These are phyloP conservation scores for Paradoxurus hermaphroditus DNA, from an alignment of 2,113 vertebrate species.

Conservation along the genomic window DNA sequence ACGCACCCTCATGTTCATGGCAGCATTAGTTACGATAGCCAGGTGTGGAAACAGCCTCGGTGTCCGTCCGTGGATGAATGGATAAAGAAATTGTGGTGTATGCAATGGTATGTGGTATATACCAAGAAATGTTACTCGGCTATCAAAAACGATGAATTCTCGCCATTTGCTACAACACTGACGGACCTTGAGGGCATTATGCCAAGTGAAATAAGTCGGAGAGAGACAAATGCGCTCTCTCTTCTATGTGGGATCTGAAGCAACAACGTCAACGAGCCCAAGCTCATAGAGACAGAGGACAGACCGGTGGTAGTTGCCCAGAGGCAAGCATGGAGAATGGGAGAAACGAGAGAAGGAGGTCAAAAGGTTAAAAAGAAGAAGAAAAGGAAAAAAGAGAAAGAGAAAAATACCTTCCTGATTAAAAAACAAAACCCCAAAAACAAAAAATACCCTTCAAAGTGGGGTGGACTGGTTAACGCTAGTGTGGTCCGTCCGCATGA, in stretches of 20 bases:
- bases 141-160: background rate
- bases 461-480: background rate
- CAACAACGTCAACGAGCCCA: background rate
- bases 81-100: background rate
- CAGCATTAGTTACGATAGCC: background rate
- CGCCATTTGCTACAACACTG: background rate
- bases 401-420: background rate
- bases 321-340: background rate
- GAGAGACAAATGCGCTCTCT: background rate
- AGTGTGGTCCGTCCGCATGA: background rate
- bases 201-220: background rate
- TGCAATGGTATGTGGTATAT: background rate
- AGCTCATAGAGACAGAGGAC: background rate
- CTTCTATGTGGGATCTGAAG: background rate
- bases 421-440: background rate
- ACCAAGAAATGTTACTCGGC: background rate
- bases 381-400: background rate
- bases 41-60: background rate
- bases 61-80: background rate
- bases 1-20: background rate
- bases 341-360: background rate
- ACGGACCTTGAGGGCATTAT: background rate
- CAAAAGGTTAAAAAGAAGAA: background rate
- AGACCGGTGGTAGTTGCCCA: background rate
- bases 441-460: background rate